These are phyloP conservation scores for Lycia hirtaria DNA, from an alignment of 2,888 invertebrate genomes.

Conservation along the genomic window DNA sequence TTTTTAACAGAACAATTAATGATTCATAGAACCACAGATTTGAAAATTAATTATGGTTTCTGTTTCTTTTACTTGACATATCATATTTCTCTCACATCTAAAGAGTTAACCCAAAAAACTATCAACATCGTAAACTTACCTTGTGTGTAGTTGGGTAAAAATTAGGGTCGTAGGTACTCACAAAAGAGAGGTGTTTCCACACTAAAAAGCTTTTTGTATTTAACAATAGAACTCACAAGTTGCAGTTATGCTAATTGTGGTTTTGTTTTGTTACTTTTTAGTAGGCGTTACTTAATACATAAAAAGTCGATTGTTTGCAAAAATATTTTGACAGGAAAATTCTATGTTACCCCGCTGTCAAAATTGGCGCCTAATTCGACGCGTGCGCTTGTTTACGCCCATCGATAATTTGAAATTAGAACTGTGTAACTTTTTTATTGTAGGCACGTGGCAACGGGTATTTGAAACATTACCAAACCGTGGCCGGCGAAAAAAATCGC, in stretches of 20 bases:
- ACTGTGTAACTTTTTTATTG: conserved; percentile 77
- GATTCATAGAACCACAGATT: too few species aligned
- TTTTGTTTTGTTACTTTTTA: conserved; percentile 77
- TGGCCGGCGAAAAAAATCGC: not conserved
- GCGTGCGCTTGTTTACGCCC: conserved; percentile 67
- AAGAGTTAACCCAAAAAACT: too few species aligned
- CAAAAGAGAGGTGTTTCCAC: conserved; percentile 22
- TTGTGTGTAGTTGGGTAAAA: too few species aligned
- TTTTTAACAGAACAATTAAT: too few species aligned
- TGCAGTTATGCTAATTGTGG: conserved; percentile 84
- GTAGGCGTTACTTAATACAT: conserved; percentile 63
- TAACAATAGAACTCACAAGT: conserved; percentile 59
- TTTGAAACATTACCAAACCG: conserved; percentile 48
- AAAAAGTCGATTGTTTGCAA: conserved; percentile 78
- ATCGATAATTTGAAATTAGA: conserved; percentile 75
- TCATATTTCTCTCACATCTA: too few species aligned
- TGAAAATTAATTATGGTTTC: too few species aligned
- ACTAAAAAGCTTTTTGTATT: conserved; percentile 38
- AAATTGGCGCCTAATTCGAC: conserved; percentile 75
- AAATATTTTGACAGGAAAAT: conserved; percentile 84
- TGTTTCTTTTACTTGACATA: too few species aligned
- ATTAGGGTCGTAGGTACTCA: not conserved
- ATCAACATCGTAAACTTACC: too few species aligned
- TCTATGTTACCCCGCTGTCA: conserved; percentile 72
- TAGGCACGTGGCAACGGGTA: conserved; percentile 64